Evolutionary conservation across 2,797 vertebrate species (phyloP).

Genomic region (Cygnus olor): DNA sequence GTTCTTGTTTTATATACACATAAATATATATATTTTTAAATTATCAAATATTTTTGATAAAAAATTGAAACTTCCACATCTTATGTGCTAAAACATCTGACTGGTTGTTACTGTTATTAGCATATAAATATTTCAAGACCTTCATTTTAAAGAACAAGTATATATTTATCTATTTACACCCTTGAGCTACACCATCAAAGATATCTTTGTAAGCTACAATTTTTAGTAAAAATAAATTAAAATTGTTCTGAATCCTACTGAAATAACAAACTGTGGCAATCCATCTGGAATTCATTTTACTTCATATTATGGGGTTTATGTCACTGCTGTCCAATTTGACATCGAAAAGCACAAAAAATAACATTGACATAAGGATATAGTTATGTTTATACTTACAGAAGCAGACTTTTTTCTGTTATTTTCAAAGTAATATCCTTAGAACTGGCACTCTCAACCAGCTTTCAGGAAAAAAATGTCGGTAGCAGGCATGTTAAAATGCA

Average conservation of each 20-base stretch:
- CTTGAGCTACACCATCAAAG: constrained; percentile 49
- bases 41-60: neutral
- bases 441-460: constrained; percentile 12
- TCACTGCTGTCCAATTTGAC: constrained; percentile 67
- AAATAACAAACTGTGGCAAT: constrained; percentile 59
- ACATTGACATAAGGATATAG: constrained; percentile 72
- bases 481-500: neutral
- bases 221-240: constrained; percentile 69
- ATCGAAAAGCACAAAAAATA: constrained; percentile 65
- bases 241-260: constrained; percentile 53
- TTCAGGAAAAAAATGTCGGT: neutral
- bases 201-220: constrained; percentile 50
- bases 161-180: constrained; percentile 43
- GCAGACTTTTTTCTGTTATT: neutral
- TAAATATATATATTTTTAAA: neutral
- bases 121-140: constrained; percentile 12
- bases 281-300: constrained; percentile 72
- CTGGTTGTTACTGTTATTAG: neutral
- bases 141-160: constrained; percentile 9
- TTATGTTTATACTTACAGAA: constrained; percentile 62
- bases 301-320: constrained; percentile 54
- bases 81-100: neutral
- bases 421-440: constrained; percentile 47
- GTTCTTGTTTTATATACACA: neutral
- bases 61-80: neutral